phyloP scores from a whole-genome alignment of 1,140 invertebrate genomes.

The Heliconius nattereri region DNA sequence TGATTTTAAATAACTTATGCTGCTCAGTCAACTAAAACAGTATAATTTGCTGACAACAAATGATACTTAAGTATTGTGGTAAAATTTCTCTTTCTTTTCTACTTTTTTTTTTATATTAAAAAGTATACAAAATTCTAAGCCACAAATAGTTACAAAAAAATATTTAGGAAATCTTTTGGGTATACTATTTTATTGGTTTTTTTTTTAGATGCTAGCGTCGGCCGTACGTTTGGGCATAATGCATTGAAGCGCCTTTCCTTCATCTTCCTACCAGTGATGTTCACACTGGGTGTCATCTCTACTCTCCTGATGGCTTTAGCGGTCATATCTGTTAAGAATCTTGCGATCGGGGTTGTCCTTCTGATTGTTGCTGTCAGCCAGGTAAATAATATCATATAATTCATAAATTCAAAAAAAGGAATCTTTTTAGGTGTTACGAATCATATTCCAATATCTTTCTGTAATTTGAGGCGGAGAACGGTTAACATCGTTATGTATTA shows the following conservation, averaged over 20 bases:
- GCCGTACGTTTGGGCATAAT: constrained; percentile 83
- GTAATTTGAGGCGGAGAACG: not conserved
- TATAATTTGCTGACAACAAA: constrained; percentile 12
- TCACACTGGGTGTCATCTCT: constrained; percentile 83
- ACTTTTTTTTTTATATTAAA: not conserved
- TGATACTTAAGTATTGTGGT: not conserved
- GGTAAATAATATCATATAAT: constrained; percentile 49
- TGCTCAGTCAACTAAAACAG: constrained; percentile 15
- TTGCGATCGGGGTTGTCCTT: constrained; percentile 82
- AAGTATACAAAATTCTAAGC: not conserved
- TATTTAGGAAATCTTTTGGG: not conserved
- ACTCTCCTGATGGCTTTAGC: constrained; percentile 82
- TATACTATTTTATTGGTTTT: constrained; percentile 12
- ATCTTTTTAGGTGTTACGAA: no score
- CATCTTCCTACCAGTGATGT: constrained; percentile 82
- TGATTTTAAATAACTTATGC: not conserved
- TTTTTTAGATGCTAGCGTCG: constrained; percentile 61
- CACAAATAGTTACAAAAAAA: not conserved
- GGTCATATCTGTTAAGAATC: constrained; percentile 84
- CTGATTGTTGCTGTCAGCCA: constrained; percentile 77
- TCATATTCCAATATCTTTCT: not conserved
- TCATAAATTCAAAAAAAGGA: not conserved
- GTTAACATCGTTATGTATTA: no score
- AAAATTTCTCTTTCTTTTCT: constrained; percentile 9
- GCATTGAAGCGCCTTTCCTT: constrained; percentile 83